Evolutionary conservation across 2,113 vertebrate species (phyloP), one percentile per base, ranked within the genome.

Genomic region (Phaethornis superciliosus): DNA sequence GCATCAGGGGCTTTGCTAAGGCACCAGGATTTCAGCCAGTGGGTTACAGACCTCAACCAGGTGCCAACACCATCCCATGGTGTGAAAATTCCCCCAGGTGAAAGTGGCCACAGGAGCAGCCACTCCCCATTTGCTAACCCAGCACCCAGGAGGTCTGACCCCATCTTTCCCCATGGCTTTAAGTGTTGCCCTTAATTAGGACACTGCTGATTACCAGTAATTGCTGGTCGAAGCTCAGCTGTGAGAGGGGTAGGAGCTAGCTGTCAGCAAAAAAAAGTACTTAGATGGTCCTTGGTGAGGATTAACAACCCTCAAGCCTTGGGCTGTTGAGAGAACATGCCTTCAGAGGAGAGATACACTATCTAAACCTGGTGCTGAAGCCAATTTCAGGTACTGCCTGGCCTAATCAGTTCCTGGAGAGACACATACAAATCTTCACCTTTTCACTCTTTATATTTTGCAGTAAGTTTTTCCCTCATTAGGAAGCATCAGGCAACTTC

Each of bases 401-500:
- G 40, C 21, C 59, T 12, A 21, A 60, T 17, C 69, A 26, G 18
- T 33, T 85, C 63, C 76, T 78, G 67, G 47, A 83, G 79, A 93
- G 32, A 26, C 2, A 6, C 59, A 30, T 17, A 51, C 60, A 74
- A 15, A 87, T 49, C 88, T 49, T 70, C 76, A 85, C 37, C 35
- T 83, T 80, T 70, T 20, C 68, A 22, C 75, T 18, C 7, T 27
- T 96, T 54, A 40, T 58, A 49, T 54, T 72, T 51, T 76, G 46
- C 16, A 49, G 6, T 9, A 90, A 92, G 60, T 81, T 94, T 70
- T 70, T 2, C 44, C 54, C 72, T 88, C 89, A 74, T 93, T 91
- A 94, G 56, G 85, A 93, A 95, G 82, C 93, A 85, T 28, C 2
- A 0, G 89, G 75, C 71, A 91, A 91, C 52, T 88, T 91, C 79